phyloP scores from a whole-genome alignment of 2,888 invertebrate species.

The Coelogynopora nodosa region DNA sequence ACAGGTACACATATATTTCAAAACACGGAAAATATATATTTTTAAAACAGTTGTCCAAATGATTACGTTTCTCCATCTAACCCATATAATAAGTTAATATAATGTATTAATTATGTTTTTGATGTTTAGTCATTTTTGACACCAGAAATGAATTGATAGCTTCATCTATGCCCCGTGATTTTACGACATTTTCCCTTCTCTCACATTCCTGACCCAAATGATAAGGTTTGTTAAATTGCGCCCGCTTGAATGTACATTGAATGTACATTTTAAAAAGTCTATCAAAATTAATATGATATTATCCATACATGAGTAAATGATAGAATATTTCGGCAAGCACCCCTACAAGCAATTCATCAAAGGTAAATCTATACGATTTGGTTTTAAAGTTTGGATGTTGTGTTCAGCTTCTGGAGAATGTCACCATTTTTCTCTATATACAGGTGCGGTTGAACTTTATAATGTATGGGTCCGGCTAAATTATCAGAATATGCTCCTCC shows the following conservation, averaged over 20 bases:
- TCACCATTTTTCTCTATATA: background rate
- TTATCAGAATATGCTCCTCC: background rate
- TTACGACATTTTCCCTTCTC: background rate
- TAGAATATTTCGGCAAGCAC: background rate
- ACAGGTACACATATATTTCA: too few species aligned
- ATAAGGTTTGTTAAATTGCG: background rate
- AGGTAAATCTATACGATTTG: background rate
- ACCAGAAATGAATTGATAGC: background rate
- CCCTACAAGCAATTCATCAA: background rate
- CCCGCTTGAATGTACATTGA: background rate
- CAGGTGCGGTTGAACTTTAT: background rate
- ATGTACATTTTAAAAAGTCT: background rate
- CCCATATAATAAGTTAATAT: too few species aligned
- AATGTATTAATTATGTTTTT: too few species aligned
- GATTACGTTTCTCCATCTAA: too few species aligned
- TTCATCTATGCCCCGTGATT: background rate
- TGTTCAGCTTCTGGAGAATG: background rate
- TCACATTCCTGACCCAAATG: background rate
- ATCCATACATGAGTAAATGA: conserved; percentile 29
- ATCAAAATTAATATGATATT: background rate
- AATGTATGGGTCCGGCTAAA: too few species aligned
- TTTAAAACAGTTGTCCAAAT: too few species aligned
- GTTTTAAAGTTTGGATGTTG: background rate
- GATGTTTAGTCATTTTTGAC: too few species aligned
- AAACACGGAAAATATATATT: too few species aligned